phyloP scores from a whole-genome alignment of 2,797 vertebrate species.

The Eulemur albifrons region DNA sequence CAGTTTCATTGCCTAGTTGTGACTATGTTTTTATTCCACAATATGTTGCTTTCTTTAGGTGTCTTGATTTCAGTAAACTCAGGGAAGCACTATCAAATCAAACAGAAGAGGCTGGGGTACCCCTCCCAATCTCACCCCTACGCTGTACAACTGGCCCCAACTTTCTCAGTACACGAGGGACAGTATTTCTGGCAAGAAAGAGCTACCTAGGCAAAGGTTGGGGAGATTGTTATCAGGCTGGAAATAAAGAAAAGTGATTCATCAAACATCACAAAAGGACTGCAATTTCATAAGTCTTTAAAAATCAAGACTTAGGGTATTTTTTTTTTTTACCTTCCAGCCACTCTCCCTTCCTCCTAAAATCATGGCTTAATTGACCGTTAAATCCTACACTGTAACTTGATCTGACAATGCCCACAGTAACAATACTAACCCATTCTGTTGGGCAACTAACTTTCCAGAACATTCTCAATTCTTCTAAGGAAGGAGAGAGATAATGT shows the following conservation, averaged over 20 bases:
- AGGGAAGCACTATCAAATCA: slow-evolving; percentile 6
- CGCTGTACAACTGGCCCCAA: not conserved
- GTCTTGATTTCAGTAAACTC: not conserved
- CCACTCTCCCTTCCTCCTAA: not conserved
- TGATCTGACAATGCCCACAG: not conserved
- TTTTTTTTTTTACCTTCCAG: not conserved
- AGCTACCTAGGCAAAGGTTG: slow-evolving; percentile 18
- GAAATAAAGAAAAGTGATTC: slow-evolving; percentile 42
- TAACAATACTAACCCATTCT: not conserved
- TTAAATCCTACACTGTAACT: slow-evolving; percentile 22
- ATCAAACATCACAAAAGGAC: slow-evolving; percentile 44
- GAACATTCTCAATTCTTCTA: slow-evolving; percentile 17
- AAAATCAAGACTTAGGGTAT: not conserved
- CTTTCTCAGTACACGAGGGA: not conserved
- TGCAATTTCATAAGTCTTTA: slow-evolving; percentile 41
- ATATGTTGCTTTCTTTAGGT: slow-evolving; percentile 9
- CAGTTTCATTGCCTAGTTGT: not conserved
- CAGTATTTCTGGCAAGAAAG: slow-evolving; percentile 3
- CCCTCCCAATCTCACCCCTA: not conserved
- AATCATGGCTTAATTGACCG: slow-evolving; percentile 6
- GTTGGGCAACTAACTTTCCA: slow-evolving; percentile 6
- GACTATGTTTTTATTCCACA: not conserved
- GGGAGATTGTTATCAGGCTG: slow-evolving; percentile 6
- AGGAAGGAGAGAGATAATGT: not conserved
- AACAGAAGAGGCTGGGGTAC: not conserved